Conservation (phyloP, 2,797 vertebrate species). For the Squalus acanthias region DNA sequence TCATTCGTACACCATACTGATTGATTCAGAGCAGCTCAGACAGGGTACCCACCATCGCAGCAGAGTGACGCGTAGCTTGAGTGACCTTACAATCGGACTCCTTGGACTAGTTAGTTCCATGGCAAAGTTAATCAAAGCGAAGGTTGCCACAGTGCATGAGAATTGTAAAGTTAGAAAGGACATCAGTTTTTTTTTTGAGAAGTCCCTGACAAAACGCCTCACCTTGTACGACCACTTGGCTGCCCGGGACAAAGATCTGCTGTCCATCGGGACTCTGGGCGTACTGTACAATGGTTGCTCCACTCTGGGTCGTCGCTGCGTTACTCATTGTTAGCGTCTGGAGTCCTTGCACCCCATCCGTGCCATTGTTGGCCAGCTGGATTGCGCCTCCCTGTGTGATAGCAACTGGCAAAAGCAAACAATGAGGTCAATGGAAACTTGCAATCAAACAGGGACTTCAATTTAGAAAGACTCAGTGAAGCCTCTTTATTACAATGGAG, state of each 20-base stretch:
- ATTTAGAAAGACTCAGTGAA: conserved; percentile 34
- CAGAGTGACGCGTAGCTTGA: neutral
- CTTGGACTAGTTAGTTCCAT: no score
- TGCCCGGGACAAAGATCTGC: conserved; percentile 96
- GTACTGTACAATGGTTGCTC: conserved; percentile 95
- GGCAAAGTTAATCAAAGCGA: neutral
- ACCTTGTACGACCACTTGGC: conserved; percentile 99
- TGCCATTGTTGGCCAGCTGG: conserved; percentile 95
- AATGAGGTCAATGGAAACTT: conserved; percentile 42
- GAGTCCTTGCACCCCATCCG: conserved; percentile 90
- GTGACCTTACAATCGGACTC: neutral
- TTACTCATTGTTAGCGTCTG: conserved; percentile 96
- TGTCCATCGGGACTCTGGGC: conserved; percentile 97
- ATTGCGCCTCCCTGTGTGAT: conserved; percentile 98
- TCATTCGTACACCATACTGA: neutral
- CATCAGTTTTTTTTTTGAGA: neutral
- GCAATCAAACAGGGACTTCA: conserved; percentile 39
- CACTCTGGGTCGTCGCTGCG: conserved; percentile 73
- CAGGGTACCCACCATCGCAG: neutral
- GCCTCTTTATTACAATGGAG: neutral
- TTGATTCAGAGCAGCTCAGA: neutral
- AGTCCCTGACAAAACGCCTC: conserved; percentile 44
- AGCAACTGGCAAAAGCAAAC: conserved; percentile 73
- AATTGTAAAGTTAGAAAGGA: neutral
- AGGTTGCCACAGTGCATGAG: no score